Conservation (phyloP, 2,797 vertebrate genomes). For the Tarsius wallacei region DNA sequence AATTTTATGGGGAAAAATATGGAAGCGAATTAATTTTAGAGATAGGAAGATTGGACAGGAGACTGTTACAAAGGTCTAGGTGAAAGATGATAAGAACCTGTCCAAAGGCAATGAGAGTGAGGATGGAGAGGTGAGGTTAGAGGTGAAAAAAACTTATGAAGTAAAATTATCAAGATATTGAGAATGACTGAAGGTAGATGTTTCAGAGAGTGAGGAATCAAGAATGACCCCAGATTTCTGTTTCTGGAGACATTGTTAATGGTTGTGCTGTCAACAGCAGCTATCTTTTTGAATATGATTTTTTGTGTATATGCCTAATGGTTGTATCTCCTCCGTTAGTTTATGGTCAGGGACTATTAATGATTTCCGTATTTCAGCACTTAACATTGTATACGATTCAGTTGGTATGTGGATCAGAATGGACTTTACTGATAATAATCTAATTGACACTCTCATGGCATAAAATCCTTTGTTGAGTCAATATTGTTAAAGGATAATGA, state of each 20-base stretch:
- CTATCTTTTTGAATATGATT: not conserved
- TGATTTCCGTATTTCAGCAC: not conserved
- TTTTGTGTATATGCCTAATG: too few species aligned
- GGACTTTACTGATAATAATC: not conserved
- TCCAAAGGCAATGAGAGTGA: not conserved
- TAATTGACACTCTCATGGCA: not conserved
- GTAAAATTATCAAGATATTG: not conserved
- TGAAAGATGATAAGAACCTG: not conserved
- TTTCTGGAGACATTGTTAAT: not conserved
- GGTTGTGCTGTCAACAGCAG: not conserved
- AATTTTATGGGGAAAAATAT: not conserved
- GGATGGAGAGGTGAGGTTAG: not conserved
- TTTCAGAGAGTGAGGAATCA: not conserved
- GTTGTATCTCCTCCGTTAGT: not conserved
- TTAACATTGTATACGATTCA: too few species aligned
- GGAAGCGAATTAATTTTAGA: not conserved
- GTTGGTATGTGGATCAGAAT: not conserved
- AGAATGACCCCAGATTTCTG: not conserved
- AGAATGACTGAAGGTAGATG: not conserved
- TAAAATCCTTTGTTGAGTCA: not conserved
- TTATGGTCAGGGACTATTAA: not conserved
- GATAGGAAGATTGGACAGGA: not conserved
- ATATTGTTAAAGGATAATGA: slow-evolving; percentile 5
- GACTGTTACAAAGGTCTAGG: not conserved
- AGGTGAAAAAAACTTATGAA: not conserved